These are phyloP conservation scores for Austrolebias charrua DNA, from an alignment of 2,797 vertebrate genomes.

Conservation along the genomic window DNA sequence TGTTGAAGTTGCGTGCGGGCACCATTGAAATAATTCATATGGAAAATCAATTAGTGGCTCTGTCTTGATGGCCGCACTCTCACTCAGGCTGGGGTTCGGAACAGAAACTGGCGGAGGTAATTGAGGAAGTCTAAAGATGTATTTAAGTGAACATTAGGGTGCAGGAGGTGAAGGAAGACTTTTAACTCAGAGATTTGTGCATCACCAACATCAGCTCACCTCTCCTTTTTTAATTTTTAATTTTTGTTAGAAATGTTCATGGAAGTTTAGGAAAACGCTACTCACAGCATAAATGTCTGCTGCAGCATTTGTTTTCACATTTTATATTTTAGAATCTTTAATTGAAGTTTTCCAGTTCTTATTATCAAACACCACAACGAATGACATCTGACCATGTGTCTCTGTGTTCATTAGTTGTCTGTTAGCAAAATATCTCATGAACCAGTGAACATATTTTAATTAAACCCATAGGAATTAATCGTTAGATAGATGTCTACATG, in stretches of 20 bases:
- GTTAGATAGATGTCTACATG: too few relatives aligned
- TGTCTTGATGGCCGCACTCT: not conserved
- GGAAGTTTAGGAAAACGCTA: not conserved
- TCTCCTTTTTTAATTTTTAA: not conserved
- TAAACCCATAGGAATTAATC: too few relatives aligned
- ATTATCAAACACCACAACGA: too few relatives aligned
- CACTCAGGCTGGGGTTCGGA: not conserved
- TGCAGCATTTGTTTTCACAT: too few relatives aligned
- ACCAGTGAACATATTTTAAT: too few relatives aligned
- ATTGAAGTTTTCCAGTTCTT: too few relatives aligned
- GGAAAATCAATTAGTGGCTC: slow-evolving; percentile 3
- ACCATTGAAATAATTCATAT: not conserved
- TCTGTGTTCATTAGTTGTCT: too few relatives aligned
- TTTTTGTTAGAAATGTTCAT: not conserved
- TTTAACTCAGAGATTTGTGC: not conserved
- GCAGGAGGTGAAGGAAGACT: not conserved
- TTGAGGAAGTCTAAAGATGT: not conserved
- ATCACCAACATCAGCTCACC: not conserved
- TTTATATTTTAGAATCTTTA: too few relatives aligned
- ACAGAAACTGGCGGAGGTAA: not conserved
- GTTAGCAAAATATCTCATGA: too few relatives aligned
- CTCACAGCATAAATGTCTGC: too few relatives aligned
- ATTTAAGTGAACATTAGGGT: not conserved
- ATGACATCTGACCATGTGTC: too few relatives aligned
- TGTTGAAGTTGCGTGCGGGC: not conserved